These are phyloP conservation scores for Gymnobelideus leadbeateri DNA, from an alignment of 2,113 vertebrate species.

Conservation along the genomic window DNA sequence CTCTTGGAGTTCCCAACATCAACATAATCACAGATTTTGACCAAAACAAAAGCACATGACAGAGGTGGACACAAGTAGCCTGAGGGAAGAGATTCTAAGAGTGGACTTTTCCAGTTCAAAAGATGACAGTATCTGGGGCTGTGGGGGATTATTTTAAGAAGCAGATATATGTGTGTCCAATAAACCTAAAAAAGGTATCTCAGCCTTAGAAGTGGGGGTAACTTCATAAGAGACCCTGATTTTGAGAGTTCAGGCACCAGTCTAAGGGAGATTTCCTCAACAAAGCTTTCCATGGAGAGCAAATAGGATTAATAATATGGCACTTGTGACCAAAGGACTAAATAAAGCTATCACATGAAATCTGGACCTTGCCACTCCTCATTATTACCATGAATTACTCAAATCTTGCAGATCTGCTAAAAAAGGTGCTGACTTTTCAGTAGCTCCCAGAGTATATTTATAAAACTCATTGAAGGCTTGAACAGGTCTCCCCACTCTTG, in stretches of 20 bases:
- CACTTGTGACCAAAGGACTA: neutral
- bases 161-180: neutral
- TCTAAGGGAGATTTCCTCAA: neutral
- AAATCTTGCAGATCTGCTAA: neutral
- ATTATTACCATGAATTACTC: neutral
- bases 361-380: neutral
- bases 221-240: neutral
- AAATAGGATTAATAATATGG: neutral
- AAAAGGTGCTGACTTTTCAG: neutral
- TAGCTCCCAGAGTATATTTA: neutral
- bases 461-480: neutral
- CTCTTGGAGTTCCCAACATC: neutral
- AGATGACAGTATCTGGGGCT: neutral
- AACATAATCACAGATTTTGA: neutral
- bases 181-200: neutral
- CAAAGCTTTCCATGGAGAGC: neutral
- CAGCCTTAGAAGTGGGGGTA: neutral
- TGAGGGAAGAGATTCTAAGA: neutral
- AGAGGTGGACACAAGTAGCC: neutral
- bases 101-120: neutral
- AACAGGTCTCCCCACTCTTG: too few relatives aligned
- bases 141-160: neutral
- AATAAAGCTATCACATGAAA: neutral
- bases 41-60: neutral
- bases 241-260: neutral